Conservation (phyloP, 2,888 invertebrate genomes). For the Hydrotaea diabolus region DNA sequence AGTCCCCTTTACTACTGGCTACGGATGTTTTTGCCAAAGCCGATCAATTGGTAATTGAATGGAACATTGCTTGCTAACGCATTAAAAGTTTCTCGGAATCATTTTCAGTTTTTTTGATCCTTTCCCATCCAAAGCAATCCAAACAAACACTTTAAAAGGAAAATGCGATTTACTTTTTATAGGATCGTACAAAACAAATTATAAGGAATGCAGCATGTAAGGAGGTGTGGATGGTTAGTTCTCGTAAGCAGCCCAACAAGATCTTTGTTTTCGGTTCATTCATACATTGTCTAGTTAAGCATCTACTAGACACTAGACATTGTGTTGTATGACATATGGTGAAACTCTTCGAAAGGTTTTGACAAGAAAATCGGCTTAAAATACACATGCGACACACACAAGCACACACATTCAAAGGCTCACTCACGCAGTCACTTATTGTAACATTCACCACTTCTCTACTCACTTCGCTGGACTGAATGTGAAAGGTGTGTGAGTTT, state of each 20-base stretch:
- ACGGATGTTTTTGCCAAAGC: too few species aligned
- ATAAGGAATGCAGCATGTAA: background rate
- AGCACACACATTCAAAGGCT: too few species aligned
- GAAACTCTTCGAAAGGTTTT: constrained; percentile 34
- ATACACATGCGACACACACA: constrained; percentile 1
- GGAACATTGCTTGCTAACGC: too few species aligned
- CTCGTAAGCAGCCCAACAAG: constrained; percentile 22
- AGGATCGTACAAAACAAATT: background rate
- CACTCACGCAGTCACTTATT: background rate
- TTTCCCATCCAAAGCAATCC: background rate
- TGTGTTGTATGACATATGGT: constrained; percentile 49
- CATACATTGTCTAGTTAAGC: constrained; percentile 42
- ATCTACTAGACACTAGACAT: constrained; percentile 31
- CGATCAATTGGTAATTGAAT: too few species aligned
- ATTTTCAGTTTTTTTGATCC: background rate
- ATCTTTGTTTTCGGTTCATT: background rate
- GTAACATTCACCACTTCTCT: background rate
- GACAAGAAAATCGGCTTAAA: constrained; percentile 63
- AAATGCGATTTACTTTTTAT: constrained; percentile 14
- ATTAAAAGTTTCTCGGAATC: too few species aligned
- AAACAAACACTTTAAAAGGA: background rate
- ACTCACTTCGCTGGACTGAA: background rate
- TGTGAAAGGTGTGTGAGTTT: background rate
- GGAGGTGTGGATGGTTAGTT: background rate
- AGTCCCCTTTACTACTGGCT: too few species aligned